A percentile compares a stretch with the other conserved stretches of the same genome.
Conservation (phyloP, 2,113 vertebrate genomes). For the Erythrolamprus reginae region DNA sequence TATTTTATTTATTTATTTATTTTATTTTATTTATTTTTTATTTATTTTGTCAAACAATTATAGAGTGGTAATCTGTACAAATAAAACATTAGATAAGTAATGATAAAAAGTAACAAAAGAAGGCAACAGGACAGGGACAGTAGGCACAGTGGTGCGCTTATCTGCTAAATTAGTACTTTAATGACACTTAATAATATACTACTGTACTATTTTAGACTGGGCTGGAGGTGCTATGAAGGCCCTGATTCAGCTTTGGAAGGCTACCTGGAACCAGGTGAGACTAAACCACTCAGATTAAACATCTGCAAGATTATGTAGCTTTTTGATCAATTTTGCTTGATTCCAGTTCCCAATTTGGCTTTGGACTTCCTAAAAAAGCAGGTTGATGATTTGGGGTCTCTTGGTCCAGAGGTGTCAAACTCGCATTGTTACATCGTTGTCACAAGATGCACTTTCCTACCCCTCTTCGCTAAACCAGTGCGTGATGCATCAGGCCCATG, state of each 20-base stretch:
- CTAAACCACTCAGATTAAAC: not conserved
- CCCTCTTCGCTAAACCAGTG: too few species aligned
- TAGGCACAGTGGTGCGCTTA: too few species aligned
- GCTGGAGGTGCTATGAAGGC: not conserved
- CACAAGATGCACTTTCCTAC: fast-evolving
- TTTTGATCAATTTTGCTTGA: not conserved
- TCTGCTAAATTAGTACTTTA: not conserved
- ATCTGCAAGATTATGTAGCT: not conserved
- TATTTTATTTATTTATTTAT: too few species aligned
- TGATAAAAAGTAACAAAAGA: too few species aligned
- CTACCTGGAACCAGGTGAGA: not conserved
- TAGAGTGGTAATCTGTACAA: too few species aligned
- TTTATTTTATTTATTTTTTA: too few species aligned
- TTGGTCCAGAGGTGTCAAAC: not conserved
- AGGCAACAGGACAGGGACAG: too few species aligned
- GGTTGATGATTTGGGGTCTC: not conserved
- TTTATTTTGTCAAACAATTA: too few species aligned
- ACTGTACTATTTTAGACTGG: not conserved
- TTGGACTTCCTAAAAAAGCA: not conserved
- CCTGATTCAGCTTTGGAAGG: not conserved
- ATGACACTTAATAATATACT: not conserved
- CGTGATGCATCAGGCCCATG: too few species aligned
- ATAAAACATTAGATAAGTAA: too few species aligned
- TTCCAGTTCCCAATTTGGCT: not conserved
- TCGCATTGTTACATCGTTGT: too few species aligned